Base-by-base conservation (phyloP, 2,888 invertebrate species). In the Spicauda simplicius region DNA sequence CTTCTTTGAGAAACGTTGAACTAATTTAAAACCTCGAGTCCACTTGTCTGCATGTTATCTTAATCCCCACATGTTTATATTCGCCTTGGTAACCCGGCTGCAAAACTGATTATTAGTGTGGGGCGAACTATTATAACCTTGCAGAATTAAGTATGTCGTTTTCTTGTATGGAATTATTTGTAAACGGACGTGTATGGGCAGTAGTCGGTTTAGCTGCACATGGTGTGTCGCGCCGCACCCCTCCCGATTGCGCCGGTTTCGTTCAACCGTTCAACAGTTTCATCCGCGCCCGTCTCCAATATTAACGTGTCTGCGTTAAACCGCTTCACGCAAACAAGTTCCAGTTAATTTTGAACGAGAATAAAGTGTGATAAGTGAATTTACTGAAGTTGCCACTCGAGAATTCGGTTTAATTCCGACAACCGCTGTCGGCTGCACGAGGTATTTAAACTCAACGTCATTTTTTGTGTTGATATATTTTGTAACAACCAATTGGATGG, bases 211-310 rank as follows among this genome's bases (percentile, higher is more conserved):
- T 76, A 70, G 72, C 75, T 73, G 79, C 87, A 85, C 85, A 86
- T 88, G 88, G 82, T 77, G 82, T 77, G 77, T 78, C 78, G 74
- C 75, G 74, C 77, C 77, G 84, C 84, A 86, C 81, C 85, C 85
- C 84, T 85, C 80, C 81, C 83, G 79, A 74, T 79, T 80, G 79
- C 78, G 81, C 81, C 80, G 76, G 74, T 77, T 77, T 83, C 82
- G 80, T 85, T 85, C 76, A 45, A 45, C 83, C 82, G 80, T 85
- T 85, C 76, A 77, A 80, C 83, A 89, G 91, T 91, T 76, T 75
- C 85, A 83, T 83, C 81, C 86, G 87, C 80, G 85, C 80, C 80
- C 75, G 83, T 79, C 79, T 77, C 77, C 79, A 74, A 77, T 79
- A 77, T 78, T 77, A 86, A 87, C 90, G 90, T 81, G 83, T 81